A percentile compares a stretch with the other conserved stretches of the same genome.
phyloP scores from a whole-genome alignment of 2,888 invertebrate genomes.

The Sphaeridia pumilis region DNA sequence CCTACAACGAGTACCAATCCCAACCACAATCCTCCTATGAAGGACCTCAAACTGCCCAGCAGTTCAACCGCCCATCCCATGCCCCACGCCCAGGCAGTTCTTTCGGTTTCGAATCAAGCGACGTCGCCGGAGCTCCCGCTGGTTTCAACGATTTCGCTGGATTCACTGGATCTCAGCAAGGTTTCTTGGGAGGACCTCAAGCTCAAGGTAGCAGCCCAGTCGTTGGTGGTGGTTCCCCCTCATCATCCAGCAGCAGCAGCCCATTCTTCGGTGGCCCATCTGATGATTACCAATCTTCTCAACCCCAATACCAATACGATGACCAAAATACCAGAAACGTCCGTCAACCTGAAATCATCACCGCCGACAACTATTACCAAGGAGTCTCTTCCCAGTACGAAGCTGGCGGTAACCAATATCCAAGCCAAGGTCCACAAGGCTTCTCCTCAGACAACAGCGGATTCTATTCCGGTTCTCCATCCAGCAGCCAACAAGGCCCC shows the following conservation, averaged over 20 bases:
- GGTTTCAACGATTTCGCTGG: constrained; percentile 4
- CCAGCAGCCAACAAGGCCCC: too few relatives aligned
- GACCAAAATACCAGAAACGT: constrained; percentile 23
- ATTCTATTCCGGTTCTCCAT: background rate
- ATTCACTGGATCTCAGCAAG: too few relatives aligned
- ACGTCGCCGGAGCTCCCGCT: background rate
- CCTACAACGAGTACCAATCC: background rate
- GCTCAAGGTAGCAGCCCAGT: background rate
- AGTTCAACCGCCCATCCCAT: constrained; percentile 13
- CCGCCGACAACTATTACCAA: constrained; percentile 18
- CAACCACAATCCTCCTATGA: background rate
- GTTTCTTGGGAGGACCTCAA: too few relatives aligned
- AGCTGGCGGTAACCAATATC: too few relatives aligned
- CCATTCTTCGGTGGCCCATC: constrained; percentile 12
- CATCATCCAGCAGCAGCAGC: too few relatives aligned
- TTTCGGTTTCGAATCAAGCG: background rate
- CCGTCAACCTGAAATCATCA: constrained; percentile 25
- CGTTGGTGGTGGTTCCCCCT: too few relatives aligned
- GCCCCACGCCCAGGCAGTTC: too few relatives aligned
- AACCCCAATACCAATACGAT: constrained; percentile 28
- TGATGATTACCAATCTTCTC: constrained; percentile 27
- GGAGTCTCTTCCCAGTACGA: too few relatives aligned
- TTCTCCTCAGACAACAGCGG: background rate
- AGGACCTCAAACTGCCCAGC: constrained; percentile 6
- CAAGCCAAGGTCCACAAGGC: constrained; percentile 9